Conservation (phyloP, 2,797 vertebrate genomes). For the Pempheris klunzingeri region DNA sequence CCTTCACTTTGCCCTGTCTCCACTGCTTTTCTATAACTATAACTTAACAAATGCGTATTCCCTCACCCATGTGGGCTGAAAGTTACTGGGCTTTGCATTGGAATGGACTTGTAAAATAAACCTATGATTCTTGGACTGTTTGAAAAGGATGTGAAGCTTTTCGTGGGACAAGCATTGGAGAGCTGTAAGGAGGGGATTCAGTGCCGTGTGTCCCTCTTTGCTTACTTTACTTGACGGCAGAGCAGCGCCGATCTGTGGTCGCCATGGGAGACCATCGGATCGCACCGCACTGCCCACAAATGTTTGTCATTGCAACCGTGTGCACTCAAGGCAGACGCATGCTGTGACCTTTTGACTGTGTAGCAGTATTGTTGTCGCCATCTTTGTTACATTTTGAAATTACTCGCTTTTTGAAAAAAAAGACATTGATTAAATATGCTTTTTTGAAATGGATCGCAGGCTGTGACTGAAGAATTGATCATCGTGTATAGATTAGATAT, state of each 20-base stretch:
- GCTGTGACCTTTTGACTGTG: slow-evolving; percentile 76
- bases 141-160: slow-evolving; percentile 71
- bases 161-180: slow-evolving; percentile 19
- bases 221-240: slow-evolving; percentile 75
- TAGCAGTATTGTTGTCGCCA: slow-evolving; percentile 71
- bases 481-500: slow-evolving; percentile 36
- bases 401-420: slow-evolving; percentile 60
- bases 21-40: slow-evolving; percentile 50
- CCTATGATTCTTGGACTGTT: slow-evolving; percentile 61
- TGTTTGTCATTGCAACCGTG: slow-evolving; percentile 67
- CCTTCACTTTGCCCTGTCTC: slow-evolving; percentile 37
- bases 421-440: slow-evolving; percentile 50
- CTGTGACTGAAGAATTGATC: slow-evolving; percentile 65
- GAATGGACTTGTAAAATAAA: slow-evolving; percentile 34
- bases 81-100: slow-evolving; percentile 32
- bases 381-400: slow-evolving; percentile 77
- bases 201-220: slow-evolving; percentile 59
- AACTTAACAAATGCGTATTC: slow-evolving; percentile 9
- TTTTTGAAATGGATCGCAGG: slow-evolving; percentile 52
- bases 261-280: slow-evolving; percentile 48
- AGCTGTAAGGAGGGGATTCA: slow-evolving; percentile 59
- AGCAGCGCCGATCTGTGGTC: slow-evolving; percentile 53
- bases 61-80: slow-evolving; percentile 35
- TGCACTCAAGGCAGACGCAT: slow-evolving; percentile 79
- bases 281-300: slow-evolving; percentile 61